Evolutionary conservation across 2,888 invertebrate species (phyloP).

Genomic region (Lathronympha strigana): DNA sequence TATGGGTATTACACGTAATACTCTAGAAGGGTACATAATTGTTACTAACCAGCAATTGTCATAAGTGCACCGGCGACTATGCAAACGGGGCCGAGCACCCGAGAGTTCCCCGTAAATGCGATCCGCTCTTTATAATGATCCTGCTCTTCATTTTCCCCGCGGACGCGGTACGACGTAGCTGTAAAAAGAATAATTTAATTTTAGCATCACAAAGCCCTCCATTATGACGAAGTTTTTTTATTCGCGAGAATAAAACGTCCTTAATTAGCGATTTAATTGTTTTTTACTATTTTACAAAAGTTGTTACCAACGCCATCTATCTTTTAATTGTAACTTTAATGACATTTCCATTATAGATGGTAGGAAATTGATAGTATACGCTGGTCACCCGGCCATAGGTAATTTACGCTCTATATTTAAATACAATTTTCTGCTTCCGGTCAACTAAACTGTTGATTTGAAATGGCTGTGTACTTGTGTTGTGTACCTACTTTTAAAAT

Average conservation of each 20-base stretch:
- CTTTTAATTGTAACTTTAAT: neutral
- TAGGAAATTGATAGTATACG: conserved; percentile 11
- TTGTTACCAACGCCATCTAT: conserved; percentile 20
- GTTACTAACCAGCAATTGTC: conserved; percentile 81
- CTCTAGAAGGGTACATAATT: neutral
- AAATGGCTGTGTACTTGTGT: neutral
- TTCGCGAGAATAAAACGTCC: neutral
- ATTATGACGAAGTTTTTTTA: neutral
- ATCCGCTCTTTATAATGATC: conserved; percentile 89
- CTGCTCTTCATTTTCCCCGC: conserved; percentile 88
- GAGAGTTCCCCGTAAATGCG: conserved; percentile 89
- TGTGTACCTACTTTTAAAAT: too few relatives aligned
- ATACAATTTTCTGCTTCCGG: conserved; percentile 19
- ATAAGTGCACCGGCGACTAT: conserved; percentile 89
- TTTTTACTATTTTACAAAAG: neutral
- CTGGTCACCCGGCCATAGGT: conserved; percentile 13
- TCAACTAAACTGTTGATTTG: neutral
- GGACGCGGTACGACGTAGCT: conserved; percentile 90
- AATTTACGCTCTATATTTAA: conserved; percentile 9
- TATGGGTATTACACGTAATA: neutral
- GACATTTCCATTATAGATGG: neutral
- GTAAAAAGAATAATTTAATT: conserved; percentile 48
- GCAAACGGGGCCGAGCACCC: conserved; percentile 89
- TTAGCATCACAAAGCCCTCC: neutral
- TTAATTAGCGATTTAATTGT: neutral